These are phyloP conservation scores for Cyprinodon brontotheroides DNA, from an alignment of 2,113 vertebrate species.

Conservation along the genomic window DNA sequence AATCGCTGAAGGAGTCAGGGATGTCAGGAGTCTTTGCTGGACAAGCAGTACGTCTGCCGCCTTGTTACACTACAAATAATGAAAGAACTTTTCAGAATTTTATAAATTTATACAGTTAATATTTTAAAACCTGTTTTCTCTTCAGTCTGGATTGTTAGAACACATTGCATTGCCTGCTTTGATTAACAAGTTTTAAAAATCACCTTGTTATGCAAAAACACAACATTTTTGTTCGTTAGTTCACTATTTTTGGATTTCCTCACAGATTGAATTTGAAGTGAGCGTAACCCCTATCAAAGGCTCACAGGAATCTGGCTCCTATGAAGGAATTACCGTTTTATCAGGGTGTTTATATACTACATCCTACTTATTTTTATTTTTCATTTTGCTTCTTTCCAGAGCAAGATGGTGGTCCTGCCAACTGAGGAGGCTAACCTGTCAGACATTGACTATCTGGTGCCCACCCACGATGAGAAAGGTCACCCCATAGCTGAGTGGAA, in stretches of 20 bases:
- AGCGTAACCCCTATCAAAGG: background rate
- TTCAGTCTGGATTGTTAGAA: background rate
- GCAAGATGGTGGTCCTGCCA: slow-evolving; percentile 73
- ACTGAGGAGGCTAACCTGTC: slow-evolving; percentile 78
- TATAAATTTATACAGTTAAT: background rate
- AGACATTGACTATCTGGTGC: slow-evolving; percentile 90
- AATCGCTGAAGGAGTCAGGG: slow-evolving; percentile 72
- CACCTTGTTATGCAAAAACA: background rate
- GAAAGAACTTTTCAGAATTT: background rate
- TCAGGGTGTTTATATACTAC: background rate
- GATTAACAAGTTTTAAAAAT: background rate
- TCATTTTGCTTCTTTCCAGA: slow-evolving; percentile 52
- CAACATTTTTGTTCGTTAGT: background rate
- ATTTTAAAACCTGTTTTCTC: background rate
- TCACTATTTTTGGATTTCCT: background rate
- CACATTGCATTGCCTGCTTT: background rate
- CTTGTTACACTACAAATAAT: background rate
- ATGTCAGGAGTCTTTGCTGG: slow-evolving; percentile 72
- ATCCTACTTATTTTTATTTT: background rate
- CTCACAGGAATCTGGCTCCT: background rate
- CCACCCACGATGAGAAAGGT: slow-evolving; percentile 89
- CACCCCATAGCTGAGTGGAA: slow-evolving; percentile 94
- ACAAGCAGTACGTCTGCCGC: slow-evolving; percentile 58
- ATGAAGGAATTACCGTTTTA: background rate
- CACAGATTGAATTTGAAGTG: background rate